Evolutionary conservation across 1,140 invertebrate species (phyloP).

Genomic region (Drosophila miranda): DNA sequence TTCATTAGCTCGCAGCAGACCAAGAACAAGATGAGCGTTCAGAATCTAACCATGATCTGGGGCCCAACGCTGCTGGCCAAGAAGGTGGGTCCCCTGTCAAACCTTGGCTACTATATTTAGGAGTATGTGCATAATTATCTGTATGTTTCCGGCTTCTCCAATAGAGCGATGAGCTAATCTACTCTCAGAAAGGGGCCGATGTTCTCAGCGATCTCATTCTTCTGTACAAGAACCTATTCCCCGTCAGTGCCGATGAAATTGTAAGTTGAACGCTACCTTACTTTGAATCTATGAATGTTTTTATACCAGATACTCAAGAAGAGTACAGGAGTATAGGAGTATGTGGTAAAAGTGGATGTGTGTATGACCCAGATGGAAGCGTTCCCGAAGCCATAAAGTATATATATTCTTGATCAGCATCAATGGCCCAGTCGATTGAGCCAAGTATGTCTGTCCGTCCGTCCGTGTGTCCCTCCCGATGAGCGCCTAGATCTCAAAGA

Average conservation of each 20-base stretch:
- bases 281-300: too few species aligned
- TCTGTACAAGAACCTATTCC: conserved; percentile 83
- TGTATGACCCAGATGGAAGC: too few species aligned
- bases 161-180: conserved; percentile 81
- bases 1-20: conserved; percentile 89
- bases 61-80: conserved; percentile 91
- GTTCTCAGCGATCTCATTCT: conserved; percentile 88
- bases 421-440: too few species aligned
- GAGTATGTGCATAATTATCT: not conserved
- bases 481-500: too few species aligned
- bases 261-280: conserved; percentile 28
- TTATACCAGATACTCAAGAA: too few species aligned
- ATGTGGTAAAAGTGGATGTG: too few species aligned
- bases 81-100: conserved; percentile 82
- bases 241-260: conserved; percentile 83
- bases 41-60: conserved; percentile 93
- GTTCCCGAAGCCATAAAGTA: too few species aligned
- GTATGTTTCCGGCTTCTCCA: not conserved
- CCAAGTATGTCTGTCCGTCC: too few species aligned
- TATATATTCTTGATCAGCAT: too few species aligned
- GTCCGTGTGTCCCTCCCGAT: too few species aligned
- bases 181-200: conserved; percentile 86
- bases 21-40: conserved; percentile 90
- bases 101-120: not conserved
- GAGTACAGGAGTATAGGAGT: too few species aligned